Base-by-base conservation (phyloP, 2,888 invertebrate species). In the Tribolium freemani region DNA sequence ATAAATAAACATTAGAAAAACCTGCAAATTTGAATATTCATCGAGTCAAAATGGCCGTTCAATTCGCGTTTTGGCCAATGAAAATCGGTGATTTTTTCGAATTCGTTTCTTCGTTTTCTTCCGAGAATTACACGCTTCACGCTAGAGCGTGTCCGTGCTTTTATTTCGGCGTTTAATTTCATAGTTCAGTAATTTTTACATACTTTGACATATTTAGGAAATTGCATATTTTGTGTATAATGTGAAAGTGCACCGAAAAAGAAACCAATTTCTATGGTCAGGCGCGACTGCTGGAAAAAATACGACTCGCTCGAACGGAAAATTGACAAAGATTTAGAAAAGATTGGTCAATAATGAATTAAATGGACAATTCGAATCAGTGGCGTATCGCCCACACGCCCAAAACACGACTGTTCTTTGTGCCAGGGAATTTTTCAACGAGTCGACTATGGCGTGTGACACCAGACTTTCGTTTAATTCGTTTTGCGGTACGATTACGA, bases 121-220 rank as follows among this genome's bases (percentile, higher is more conserved):
- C 69, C 60, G 9, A 44, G 64, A 71, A 71, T 71, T 71, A 64
- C 30, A 71, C 70, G 70, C 70, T 71, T 71, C 70, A 71, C 70
- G 70, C 57, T 71, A 71, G 63, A 71, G 50, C 69, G 60, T 57
- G 46, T 54, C 58, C 20, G 50, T 6, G 4, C 46, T 57, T 64
- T 64, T 64, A 51, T 64, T 69, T 69, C 46, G 69, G 61, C 60
- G 61, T 60, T 71, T 71, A 71, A 71, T 71, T 71, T 71, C 70
- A 71, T 71, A 71, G 64, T 64, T 71, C 57, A 71, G 70, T 71
- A 71, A 71, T 71, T 71, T 71, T 71, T 71, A 71, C 70, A 71
- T 71, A 71, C 70, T 71, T 71, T 71, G 70, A 71, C 70, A 71
- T 71, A 71, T 71, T 71, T 71, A 71, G 70, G 70, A 71, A 71